Percentiles rank a stretch among this genome's conserved stretches.
phyloP scores from a whole-genome alignment of 2,888 invertebrate species.

The Notocelia uddmanniana region DNA sequence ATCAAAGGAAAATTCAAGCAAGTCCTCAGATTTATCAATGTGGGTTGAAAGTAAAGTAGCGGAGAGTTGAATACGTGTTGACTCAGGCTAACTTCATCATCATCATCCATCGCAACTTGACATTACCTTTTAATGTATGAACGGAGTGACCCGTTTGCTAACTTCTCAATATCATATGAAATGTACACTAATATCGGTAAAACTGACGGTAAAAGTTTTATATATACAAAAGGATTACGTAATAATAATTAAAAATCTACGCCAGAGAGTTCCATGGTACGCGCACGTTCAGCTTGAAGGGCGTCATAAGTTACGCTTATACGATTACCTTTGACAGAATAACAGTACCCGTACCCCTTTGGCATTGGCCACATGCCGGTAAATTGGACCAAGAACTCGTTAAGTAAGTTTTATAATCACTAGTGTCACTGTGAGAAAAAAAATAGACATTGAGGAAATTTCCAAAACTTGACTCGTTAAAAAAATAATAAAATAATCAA shows the following conservation, averaged over 20 bases:
- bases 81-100: no score
- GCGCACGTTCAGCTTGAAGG: slow-evolving; percentile 1
- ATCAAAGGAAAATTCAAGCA: no score
- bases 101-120: no score
- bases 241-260: background rate
- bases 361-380: slow-evolving; percentile 11
- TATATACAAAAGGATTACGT: background rate
- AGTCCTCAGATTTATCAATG: no score
- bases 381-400: slow-evolving; percentile 15
- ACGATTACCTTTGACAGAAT: slow-evolving; percentile 21
- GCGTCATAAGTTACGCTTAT: slow-evolving; percentile 26
- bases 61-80: no score
- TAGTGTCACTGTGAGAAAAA: no score
- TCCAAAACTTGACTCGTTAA: no score
- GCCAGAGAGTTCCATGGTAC: slow-evolving; percentile 10
- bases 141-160: background rate
- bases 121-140: background rate
- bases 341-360: slow-evolving; percentile 14
- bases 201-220: background rate
- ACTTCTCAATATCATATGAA: background rate
- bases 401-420: background rate
- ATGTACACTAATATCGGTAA: background rate
- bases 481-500: no score
- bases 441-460: no score
- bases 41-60: no score